These are phyloP conservation scores for silkworm (Bombyx mori) DNA, from an alignment of 1,140 invertebrate species.

Conservation along the genomic window ASM3026992v2 NC_085118.1:17448001-17448500, in stretches of 20 bases:
- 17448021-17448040: no score
- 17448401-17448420: no score
- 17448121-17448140: conserved; percentile 88
- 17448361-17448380: no score
- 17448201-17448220: conserved; percentile 27
- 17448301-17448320: background rate
- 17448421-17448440: no score
- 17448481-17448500: no score
- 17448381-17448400: no score
- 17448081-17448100: conserved; percentile 22
- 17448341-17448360: no score
- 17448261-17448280: conserved; percentile 27
- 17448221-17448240: conserved; percentile 22
- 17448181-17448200: conserved; percentile 79
- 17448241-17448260: conserved; percentile 45
- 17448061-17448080: background rate
- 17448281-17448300: background rate
- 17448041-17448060: no score
- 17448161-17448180: conserved; percentile 91
- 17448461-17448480: no score
- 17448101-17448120: conserved; percentile 84
- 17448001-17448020: no score
- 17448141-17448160: conserved; percentile 87
- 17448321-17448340: background rate
- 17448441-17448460: no score